These are phyloP conservation scores for Maconellicoccus hirsutus DNA, from an alignment of 1,140 invertebrate genomes.

Conservation along the genomic window DNA sequence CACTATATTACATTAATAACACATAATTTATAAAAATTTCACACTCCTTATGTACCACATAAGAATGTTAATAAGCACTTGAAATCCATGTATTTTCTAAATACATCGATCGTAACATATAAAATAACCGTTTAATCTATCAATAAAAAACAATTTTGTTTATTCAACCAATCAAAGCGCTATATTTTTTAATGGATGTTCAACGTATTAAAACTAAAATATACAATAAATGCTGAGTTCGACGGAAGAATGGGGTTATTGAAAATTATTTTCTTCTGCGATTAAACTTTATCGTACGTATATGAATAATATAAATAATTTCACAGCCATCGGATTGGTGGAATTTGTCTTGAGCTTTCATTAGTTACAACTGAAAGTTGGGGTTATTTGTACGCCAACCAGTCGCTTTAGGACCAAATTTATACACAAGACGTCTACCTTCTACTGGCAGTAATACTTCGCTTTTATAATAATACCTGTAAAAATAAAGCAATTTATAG, in stretches of 20 bases:
- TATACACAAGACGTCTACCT: conserved; percentile 70
- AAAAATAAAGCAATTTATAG: conserved; percentile 28
- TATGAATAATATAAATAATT: conserved; percentile 16
- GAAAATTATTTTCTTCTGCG: conserved; percentile 8
- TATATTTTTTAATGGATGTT: background rate
- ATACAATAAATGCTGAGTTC: conserved; percentile 7
- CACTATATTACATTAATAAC: background rate
- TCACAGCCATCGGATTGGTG: conserved; percentile 19
- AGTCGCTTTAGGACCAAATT: conserved; percentile 68
- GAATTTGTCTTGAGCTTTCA: conserved; percentile 18
- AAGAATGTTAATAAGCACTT: background rate
- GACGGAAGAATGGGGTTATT: conserved; percentile 7
- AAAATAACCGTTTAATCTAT: background rate
- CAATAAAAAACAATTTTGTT: background rate
- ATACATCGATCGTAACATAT: background rate
- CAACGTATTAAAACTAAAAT: background rate
- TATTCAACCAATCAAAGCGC: background rate
- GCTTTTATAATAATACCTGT: conserved; percentile 74
- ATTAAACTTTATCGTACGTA: conserved; percentile 21
- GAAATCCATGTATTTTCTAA: background rate
- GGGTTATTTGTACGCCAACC: conserved; percentile 58
- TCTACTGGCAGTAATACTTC: conserved; percentile 67
- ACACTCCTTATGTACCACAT: background rate
- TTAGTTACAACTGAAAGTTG: conserved; percentile 38
- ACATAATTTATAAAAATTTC: background rate